Evolutionary conservation across 2,113 vertebrate species (phyloP), one percentile per base, ranked within the genome.

Genomic region (Vombatus ursinus): DNA sequence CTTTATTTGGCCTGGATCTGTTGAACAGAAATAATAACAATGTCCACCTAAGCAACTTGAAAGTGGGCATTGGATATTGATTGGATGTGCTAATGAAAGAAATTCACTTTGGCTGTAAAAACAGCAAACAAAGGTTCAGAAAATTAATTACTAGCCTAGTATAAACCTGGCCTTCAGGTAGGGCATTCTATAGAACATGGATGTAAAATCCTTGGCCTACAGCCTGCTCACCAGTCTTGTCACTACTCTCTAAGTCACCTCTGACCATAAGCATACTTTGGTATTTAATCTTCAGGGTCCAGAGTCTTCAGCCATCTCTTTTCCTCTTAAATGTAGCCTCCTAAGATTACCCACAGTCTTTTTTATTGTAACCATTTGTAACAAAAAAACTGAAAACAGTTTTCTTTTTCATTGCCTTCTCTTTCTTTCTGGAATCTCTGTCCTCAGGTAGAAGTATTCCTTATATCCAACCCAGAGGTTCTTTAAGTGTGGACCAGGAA

Each of bases 11-110:
- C 0, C 6, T 31, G 3, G 24, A 22, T 61, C 50, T 91, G 23
- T 26, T 61, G 89, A 28, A 37, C n/a, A n/a, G 28, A 37, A 37
- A 8, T 24, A 16, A 8, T 12, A 24, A 28, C 49, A 68, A 37
- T 89, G n/a, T 25, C 1, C 1, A 31, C 16, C 22, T 37, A 0
- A 0, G 49, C 47, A 51, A 49, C 1, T 0, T 52, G 28, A n/a
- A 77, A 24, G n/a, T 14, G 12, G 47, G 51, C 57, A n/a, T 19
- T 57, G 93, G 50, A 68, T 37, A 68, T 16, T 53, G 57, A 47
- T 26, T 77, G 92, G 68, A 22, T 5, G 8, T 84, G 37, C 16
- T 84, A 77, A 84, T 22, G 6, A 44, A 84, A 44, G 68, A 44
- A 84, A 44, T 14, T 84, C 0, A 84, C 68, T n/a, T 44, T 84